These are phyloP conservation scores for Cataglyphis hispanica DNA, from an alignment of 1,140 invertebrate genomes.

Conservation along the genomic window DNA sequence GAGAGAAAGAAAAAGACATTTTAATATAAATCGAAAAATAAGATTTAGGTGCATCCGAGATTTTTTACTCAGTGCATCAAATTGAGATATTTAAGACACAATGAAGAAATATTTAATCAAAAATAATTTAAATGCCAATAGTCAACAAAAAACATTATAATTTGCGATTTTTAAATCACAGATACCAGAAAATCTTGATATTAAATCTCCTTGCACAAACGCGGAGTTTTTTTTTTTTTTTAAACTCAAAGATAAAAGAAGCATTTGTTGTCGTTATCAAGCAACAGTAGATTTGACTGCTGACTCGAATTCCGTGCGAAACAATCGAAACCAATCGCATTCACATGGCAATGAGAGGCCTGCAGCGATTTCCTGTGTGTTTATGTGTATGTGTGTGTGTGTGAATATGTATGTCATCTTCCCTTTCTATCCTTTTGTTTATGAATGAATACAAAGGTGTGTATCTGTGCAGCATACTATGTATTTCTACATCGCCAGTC, in stretches of 20 bases:
- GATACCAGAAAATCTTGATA: background rate
- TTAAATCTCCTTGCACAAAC: conserved; percentile 1
- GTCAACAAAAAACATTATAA: background rate
- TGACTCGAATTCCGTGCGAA: conserved; percentile 9
- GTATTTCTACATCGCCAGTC: background rate
- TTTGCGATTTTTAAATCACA: background rate
- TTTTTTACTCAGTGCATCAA: background rate
- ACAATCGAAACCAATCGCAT: conserved; percentile 45
- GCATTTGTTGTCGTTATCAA: background rate
- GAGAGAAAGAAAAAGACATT: background rate
- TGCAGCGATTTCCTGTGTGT: background rate
- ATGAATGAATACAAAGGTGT: conserved; percentile 3
- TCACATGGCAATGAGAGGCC: conserved; percentile 1
- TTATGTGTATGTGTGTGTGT: no score
- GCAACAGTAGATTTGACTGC: background rate
- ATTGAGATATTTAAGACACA: background rate
- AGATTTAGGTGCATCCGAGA: background rate
- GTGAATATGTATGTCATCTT: background rate
- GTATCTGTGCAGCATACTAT: background rate
- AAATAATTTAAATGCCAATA: background rate
- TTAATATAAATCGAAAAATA: background rate
- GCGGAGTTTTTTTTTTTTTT: background rate
- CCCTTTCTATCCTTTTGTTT: conserved; percentile 24
- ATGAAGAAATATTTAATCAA: conserved; percentile 5
- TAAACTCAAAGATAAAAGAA: background rate